Evolutionary conservation across 2,797 vertebrate genomes (phyloP), one percentile per base, ranked within the genome.

Genomic region (Spondyliosoma cantharus): DNA sequence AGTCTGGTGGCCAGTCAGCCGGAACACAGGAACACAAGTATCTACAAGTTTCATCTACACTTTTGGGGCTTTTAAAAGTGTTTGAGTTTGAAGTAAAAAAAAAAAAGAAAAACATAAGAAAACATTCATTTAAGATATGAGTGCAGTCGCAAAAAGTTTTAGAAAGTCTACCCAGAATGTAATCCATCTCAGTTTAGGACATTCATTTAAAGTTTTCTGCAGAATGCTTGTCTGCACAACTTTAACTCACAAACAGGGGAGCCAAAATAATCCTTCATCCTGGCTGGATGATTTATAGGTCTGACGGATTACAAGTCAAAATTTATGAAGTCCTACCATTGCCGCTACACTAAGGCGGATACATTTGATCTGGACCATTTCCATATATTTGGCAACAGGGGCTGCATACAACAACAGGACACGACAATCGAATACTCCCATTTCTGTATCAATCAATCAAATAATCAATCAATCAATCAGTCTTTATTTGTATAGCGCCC

Each of bases 1-100:
- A 74, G 71, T 85, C 86, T 82, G 73, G 74, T 63, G 56, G 61
- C 22, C 80, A 82, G 62, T 78, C 68, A 58, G 74, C 5, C 62
- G 70, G 69, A 88, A 88, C 76, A 46, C 53, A 81, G 46, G 42
- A 70, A 80, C 64, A 81, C 64, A 83, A 74, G 59, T 71, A 50
- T 74, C 57, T 79, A 77, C 76, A 74, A 73, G 71, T 71, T 58
- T 76, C 49, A 67, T 46, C 61, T 67, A 60, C 71, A 60, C 22
- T 78, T 53, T 45, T 48, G 25, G 19, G 45, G 60, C 16, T 50
- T 74, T 65, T 12, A 22, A 42, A 75, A 80, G 57, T 11, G 27
- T 29, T 81, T 71, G 14, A 24, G 37, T 64, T 49, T 69, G 12
- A 60, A 45, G 45, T 37, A 27, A n/a, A 3, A 27, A 13, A 22